A percentile compares a stretch with the other conserved stretches of the same genome.
Evolutionary conservation across 1,140 invertebrate species (phyloP).

Genomic region (Caerostris extrusa): DNA sequence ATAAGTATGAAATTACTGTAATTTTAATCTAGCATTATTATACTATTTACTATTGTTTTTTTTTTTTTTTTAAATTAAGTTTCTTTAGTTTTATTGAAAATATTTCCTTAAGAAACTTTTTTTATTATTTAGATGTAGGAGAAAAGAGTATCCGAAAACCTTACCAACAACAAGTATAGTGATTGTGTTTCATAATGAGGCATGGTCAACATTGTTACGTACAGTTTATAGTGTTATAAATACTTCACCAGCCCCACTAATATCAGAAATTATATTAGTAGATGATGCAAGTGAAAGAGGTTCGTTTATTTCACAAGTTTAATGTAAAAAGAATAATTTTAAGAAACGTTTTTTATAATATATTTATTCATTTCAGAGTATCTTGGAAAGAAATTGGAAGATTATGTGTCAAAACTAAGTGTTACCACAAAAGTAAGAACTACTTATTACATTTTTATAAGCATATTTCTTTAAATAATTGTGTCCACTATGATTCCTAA

Average conservation of each 20-base stretch:
- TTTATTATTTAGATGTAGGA: constrained; percentile 76
- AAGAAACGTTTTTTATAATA: background rate
- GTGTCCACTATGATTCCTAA: no score
- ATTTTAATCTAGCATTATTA: no score
- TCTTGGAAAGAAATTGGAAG: constrained; percentile 92
- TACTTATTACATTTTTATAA: background rate
- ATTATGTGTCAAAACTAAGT: constrained; percentile 92
- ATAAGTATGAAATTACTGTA: no score
- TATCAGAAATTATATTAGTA: constrained; percentile 83
- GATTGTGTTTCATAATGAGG: constrained; percentile 84
- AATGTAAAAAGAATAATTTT: background rate
- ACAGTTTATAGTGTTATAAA: constrained; percentile 83
- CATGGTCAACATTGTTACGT: constrained; percentile 83
- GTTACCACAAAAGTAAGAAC: constrained; percentile 86
- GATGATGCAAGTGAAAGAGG: constrained; percentile 83
- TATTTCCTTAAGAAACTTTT: no score
- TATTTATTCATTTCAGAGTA: constrained; percentile 86
- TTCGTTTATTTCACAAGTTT: constrained; percentile 66
- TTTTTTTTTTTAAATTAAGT: no score
- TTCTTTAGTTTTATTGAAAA: no score
- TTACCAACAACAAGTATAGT: constrained; percentile 82
- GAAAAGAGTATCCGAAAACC: constrained; percentile 78
- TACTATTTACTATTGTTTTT: no score
- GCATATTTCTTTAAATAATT: background rate
- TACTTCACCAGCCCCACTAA: constrained; percentile 81